Evolutionary conservation across 1,140 invertebrate species (phyloP), one percentile per base, ranked within the genome.

Genomic region (Hylaeus volcanicus): DNA sequence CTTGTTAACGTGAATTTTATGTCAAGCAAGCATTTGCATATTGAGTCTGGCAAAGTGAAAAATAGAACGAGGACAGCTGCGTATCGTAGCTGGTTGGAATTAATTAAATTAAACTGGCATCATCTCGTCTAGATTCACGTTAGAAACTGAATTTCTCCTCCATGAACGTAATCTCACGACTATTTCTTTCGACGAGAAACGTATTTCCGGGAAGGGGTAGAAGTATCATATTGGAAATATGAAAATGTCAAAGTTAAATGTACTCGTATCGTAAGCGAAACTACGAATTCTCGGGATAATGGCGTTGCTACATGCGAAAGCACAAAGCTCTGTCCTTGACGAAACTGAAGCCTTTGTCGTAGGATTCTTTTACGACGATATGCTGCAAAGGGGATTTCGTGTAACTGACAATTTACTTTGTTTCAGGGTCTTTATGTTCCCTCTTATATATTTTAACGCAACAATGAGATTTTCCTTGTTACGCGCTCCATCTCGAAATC

Each of bases 41-140:
- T 14, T n/a, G 5, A 15, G 41, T 5, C 41, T 11, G n/a, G n/a
- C 26, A 5, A 14, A 1, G 37, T 48, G 71, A 61, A 61, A 63
- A 48, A 73, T 73, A 58, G 43, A 61, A 73, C n/a, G 4, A 14
- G 14, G 2, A 26, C 41, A 53, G 26, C 41, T 8, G 56, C 37
- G n/a, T 45, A 37, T 14, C 41, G 9, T 15, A n/a, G 26, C 8
- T 4, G 14, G 12, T 2, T 12, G 0, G 4, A 53, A 37, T 64
- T 63, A 74, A 64, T 74, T 64, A 45, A 64, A 64, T 41, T 51
- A 51, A 64, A n/a, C 41, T 15, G 12, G 39, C 64, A 51, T 74
- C 72, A 11, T 15, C 12, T 6, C 5, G 43, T 73, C 43, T 60
- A 6, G 26, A 39, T 39, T 74, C 3, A 56, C 12, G 15, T 74